Conservation (phyloP, 1,140 invertebrate genomes). For the Anoplophora glabripennis region DNA sequence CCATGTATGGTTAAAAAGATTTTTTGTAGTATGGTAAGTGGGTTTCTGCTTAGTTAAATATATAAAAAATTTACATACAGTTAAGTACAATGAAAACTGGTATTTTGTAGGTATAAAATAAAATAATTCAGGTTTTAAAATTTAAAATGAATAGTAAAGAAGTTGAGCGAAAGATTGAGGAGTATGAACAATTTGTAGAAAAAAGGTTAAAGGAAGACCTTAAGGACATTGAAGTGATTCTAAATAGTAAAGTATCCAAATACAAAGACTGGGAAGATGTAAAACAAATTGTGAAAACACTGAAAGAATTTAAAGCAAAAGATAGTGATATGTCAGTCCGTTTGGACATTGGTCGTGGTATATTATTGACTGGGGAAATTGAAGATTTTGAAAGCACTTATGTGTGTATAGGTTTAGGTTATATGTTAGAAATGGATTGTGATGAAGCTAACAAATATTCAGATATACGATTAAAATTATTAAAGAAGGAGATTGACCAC, state of each 20-base stretch:
- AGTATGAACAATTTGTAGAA: slow-evolving; percentile 44
- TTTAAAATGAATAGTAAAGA: slow-evolving; percentile 10
- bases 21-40: too few relatives aligned
- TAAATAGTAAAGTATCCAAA: slow-evolving; percentile 30
- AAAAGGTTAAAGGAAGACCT: slow-evolving; percentile 43
- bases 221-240: slow-evolving; percentile 32
- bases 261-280: slow-evolving; percentile 43
- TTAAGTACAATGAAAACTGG: too few relatives aligned
- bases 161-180: slow-evolving; percentile 38
- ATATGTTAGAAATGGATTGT: slow-evolving; percentile 41
- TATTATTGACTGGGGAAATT: slow-evolving; percentile 32
- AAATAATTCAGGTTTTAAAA: too few relatives aligned
- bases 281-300: slow-evolving; percentile 30
- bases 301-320: slow-evolving; percentile 37
- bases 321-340: slow-evolving; percentile 37
- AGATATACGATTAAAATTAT: slow-evolving; percentile 39
- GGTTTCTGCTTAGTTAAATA: too few relatives aligned
- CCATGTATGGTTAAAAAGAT: too few relatives aligned
- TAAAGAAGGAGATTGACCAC: slow-evolving; percentile 44
- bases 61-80: too few relatives aligned
- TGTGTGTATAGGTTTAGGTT: slow-evolving; percentile 41
- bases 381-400: slow-evolving; percentile 36
- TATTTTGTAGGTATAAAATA: too few relatives aligned
- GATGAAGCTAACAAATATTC: slow-evolving; percentile 45
- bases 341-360: slow-evolving; percentile 32